A percentile compares a stretch with the other conserved stretches of the same genome.
Evolutionary conservation across 2,113 vertebrate species (phyloP).

Genomic region (Arenaria interpres): DNA sequence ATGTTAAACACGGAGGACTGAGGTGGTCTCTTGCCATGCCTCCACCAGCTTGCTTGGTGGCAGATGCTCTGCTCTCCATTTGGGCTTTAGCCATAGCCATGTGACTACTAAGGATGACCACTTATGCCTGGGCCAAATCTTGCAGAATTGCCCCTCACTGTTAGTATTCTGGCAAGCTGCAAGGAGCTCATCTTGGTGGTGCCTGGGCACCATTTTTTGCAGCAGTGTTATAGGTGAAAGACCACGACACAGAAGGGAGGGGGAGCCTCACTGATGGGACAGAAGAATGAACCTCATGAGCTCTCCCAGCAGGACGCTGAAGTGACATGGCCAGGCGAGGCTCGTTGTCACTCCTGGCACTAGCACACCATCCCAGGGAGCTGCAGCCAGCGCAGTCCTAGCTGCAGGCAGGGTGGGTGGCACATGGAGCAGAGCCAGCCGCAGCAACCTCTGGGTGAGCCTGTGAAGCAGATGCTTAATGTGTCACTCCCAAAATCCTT

Average conservation of each 20-base stretch:
- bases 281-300: not conserved
- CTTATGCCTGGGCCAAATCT: not conserved
- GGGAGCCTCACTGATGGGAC: not conserved
- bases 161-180: not conserved
- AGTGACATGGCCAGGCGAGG: not conserved
- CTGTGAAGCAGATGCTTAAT: not conserved
- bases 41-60: not conserved
- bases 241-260: accelerated
- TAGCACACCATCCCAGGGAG: not conserved
- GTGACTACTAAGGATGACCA: not conserved
- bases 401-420: not conserved
- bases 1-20: not conserved
- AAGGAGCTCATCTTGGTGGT: accelerated
- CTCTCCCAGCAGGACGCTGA: not conserved
- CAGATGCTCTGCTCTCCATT: not conserved
- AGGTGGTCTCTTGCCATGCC: not conserved
- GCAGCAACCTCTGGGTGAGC: not conserved
- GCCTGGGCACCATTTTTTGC: not conserved
- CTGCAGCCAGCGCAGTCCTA: not conserved
- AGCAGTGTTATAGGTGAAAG: not conserved
- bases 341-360: not conserved
- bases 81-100: not conserved
- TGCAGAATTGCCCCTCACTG: not conserved
- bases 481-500: not conserved
- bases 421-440: not conserved